phyloP scores from a whole-genome alignment of 2,888 invertebrate species.

The Gonocerus acuteangulatus region DNA sequence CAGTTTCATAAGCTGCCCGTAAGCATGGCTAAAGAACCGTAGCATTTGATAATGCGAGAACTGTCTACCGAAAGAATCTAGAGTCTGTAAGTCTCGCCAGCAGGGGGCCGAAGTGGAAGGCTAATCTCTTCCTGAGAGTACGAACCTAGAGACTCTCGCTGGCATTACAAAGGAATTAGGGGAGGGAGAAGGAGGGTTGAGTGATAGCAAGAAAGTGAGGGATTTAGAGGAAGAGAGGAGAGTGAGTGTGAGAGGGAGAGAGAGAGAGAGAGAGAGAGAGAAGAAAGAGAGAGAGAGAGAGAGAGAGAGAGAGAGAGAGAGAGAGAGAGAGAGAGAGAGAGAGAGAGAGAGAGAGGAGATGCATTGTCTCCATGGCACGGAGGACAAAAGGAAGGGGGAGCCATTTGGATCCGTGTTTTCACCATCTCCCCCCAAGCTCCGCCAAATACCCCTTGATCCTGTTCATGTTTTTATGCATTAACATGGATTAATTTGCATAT shows the following conservation, averaged over 20 bases:
- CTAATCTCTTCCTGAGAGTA: too few relatives aligned
- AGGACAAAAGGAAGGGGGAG: slow-evolving; percentile 9
- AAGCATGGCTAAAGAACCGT: too few relatives aligned
- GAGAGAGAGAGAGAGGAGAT: neutral
- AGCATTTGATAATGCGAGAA: too few relatives aligned
- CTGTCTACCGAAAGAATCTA: too few relatives aligned
- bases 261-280: slow-evolving; percentile 1
- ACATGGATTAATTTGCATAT: slow-evolving; percentile 13
- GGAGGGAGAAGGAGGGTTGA: neutral
- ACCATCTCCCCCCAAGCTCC: neutral
- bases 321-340: slow-evolving; percentile 8
- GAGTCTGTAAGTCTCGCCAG: too few relatives aligned
- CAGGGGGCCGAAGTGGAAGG: neutral
- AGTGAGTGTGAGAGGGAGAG: neutral
- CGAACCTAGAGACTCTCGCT: too few relatives aligned
- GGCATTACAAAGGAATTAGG: neutral
- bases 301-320: slow-evolving; percentile 9
- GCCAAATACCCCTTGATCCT: neutral
- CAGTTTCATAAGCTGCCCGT: too few relatives aligned
- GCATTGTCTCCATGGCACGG: slow-evolving; percentile 2
- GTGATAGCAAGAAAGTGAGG: neutral
- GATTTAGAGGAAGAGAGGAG: neutral
- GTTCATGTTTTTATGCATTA: slow-evolving; percentile 19
- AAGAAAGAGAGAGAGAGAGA: slow-evolving; percentile 6
- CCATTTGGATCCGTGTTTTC: neutral